These are phyloP conservation scores for Kryphioiulus occultus DNA, from an alignment of 2,888 invertebrate species.

Conservation along the genomic window DNA sequence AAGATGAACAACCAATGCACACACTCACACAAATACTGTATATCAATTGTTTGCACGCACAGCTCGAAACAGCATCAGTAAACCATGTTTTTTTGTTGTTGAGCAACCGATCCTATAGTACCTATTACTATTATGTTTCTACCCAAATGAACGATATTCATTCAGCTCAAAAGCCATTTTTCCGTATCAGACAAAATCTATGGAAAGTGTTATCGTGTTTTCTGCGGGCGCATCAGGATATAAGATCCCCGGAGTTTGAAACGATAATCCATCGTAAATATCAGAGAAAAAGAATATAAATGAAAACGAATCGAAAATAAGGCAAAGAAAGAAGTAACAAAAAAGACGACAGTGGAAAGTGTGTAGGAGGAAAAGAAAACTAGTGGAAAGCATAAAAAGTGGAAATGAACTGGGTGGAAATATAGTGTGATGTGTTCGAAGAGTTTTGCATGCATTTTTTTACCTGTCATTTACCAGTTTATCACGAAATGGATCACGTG, in stretches of 20 bases:
- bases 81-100: not conserved
- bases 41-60: not conserved
- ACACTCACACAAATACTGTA: not conserved
- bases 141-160: not conserved
- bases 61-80: not conserved
- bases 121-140: not conserved
- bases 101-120: not conserved
- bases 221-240: not conserved
- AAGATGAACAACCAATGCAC: not conserved
- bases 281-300: not conserved
- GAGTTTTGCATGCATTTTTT: constrained; percentile 48
- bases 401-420: not conserved
- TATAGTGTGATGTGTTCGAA: constrained; percentile 33
- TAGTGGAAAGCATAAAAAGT: not conserved
- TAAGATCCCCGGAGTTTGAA: not conserved
- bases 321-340: not conserved
- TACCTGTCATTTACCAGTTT: constrained; percentile 73
- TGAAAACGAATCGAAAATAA: constrained; percentile 18
- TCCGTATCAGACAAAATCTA: not conserved
- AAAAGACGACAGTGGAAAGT: constrained; percentile 9
- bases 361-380: constrained; percentile 20
- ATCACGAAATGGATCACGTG: constrained; percentile 71
- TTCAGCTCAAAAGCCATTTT: not conserved
- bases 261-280: not conserved
- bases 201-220: not conserved